Percentiles rank a stretch among this genome's conserved stretches.
These are phyloP conservation scores for Mimachlamys varia DNA, from an alignment of 2,888 invertebrate genomes.

Conservation along the genomic window DNA sequence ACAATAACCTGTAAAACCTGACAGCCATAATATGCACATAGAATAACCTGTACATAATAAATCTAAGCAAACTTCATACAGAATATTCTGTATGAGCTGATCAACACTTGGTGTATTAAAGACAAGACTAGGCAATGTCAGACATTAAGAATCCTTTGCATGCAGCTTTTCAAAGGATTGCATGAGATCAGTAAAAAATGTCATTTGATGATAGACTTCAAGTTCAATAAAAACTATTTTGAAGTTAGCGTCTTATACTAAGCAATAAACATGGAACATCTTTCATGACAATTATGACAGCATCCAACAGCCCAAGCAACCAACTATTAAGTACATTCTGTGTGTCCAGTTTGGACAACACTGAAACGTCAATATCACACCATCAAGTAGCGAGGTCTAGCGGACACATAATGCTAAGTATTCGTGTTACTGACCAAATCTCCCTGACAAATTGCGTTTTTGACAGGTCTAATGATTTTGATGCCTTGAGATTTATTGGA, in stretches of 20 bases:
- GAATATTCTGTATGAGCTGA: neutral
- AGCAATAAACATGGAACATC: neutral
- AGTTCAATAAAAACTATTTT: neutral
- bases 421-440: slow-evolving; percentile 48
- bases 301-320: neutral
- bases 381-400: neutral
- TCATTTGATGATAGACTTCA: neutral
- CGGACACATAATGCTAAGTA: slow-evolving; percentile 42
- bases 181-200: neutral
- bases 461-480: slow-evolving; percentile 54
- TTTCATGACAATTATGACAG: slow-evolving; percentile 10
- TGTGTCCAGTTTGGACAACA: neutral
- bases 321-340: neutral
- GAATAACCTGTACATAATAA: too few species aligned
- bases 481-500: slow-evolving; percentile 49
- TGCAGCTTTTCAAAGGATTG: neutral
- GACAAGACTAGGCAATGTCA: neutral
- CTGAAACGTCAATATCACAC: neutral
- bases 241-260: neutral
- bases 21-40: too few species aligned
- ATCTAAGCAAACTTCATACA: too few species aligned
- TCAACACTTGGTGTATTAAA: neutral
- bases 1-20: too few species aligned
- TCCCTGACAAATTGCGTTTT: slow-evolving; percentile 52
- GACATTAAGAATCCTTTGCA: neutral